phyloP scores from a whole-genome alignment of 2,113 vertebrate genomes.

The Hystrix brachyura region DNA sequence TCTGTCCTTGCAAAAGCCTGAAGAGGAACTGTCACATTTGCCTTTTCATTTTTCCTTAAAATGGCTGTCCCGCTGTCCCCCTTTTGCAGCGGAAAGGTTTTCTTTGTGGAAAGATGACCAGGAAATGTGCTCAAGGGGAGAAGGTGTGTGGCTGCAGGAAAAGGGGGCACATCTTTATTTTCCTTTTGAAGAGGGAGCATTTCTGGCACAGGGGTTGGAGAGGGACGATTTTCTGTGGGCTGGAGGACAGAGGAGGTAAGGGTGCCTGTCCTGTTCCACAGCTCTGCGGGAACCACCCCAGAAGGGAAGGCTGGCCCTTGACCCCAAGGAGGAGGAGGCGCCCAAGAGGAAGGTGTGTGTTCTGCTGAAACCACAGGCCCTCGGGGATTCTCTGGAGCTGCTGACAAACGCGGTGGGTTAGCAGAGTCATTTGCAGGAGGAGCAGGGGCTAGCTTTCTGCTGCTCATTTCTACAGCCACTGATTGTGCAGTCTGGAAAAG shows the following conservation, averaged over 20 bases:
- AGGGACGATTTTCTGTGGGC: conserved; percentile 12
- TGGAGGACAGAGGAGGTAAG: conserved; percentile 43
- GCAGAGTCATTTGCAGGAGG: conserved; percentile 48
- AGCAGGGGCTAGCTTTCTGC: conserved; percentile 46
- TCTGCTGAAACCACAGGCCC: conserved; percentile 60
- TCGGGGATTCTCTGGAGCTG: conserved; percentile 65
- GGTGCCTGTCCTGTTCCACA: neutral
- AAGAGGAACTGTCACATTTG: neutral
- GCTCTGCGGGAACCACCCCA: conserved; percentile 47
- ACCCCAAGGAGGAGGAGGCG: neutral
- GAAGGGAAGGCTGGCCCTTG: conserved; percentile 34
- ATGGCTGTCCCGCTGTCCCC: neutral
- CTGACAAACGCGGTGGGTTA: conserved; percentile 54
- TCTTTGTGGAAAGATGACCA: neutral
- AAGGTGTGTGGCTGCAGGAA: neutral
- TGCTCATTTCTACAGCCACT: neutral
- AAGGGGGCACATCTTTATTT: neutral
- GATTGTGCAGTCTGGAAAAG: conserved; percentile 43
- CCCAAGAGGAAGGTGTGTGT: conserved; percentile 32
- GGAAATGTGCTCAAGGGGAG: neutral
- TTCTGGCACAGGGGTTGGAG: conserved; percentile 49
- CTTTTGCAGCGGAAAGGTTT: neutral
- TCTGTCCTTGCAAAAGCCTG: conserved; percentile 32
- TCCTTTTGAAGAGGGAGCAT: neutral
- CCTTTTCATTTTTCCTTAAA: conserved; percentile 14